Conservation (phyloP, 2,113 vertebrate genomes). For the Choloepus hoffmanni region DNA sequence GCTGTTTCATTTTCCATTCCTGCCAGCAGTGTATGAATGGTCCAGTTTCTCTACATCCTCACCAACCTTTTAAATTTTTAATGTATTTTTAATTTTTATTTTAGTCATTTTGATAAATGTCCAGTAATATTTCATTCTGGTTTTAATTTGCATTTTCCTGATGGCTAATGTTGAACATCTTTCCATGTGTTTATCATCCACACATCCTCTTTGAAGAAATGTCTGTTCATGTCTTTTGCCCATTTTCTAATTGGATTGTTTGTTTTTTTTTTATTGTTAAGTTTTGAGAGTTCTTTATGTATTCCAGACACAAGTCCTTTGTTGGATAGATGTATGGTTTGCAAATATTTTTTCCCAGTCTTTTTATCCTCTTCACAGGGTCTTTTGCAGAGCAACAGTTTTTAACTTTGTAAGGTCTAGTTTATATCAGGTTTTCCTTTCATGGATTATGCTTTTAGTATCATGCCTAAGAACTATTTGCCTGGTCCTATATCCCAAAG, state of each 20-base stretch:
- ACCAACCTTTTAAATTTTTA: no score
- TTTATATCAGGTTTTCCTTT: neutral
- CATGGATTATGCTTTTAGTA: neutral
- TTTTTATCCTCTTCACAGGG: neutral
- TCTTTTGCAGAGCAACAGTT: neutral
- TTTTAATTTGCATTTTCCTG: neutral
- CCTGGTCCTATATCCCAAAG: neutral
- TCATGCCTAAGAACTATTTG: neutral
- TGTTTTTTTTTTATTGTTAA: neutral
- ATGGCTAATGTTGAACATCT: neutral
- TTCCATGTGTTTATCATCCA: neutral
- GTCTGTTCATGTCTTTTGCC: neutral
- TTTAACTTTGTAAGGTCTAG: neutral
- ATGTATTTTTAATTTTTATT: neutral
- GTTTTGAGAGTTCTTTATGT: neutral
- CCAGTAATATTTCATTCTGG: neutral
- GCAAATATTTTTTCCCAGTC: neutral
- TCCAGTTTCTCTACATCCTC: neutral
- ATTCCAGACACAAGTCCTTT: neutral
- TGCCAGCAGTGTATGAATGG: accelerated
- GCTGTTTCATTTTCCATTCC: neutral
- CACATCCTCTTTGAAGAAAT: neutral
- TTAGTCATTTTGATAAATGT: neutral
- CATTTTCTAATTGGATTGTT: neutral
- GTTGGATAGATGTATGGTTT: neutral